These are phyloP conservation scores for Subacronicta megacephala DNA, from an alignment of 2,888 invertebrate species.

Conservation along the genomic window DNA sequence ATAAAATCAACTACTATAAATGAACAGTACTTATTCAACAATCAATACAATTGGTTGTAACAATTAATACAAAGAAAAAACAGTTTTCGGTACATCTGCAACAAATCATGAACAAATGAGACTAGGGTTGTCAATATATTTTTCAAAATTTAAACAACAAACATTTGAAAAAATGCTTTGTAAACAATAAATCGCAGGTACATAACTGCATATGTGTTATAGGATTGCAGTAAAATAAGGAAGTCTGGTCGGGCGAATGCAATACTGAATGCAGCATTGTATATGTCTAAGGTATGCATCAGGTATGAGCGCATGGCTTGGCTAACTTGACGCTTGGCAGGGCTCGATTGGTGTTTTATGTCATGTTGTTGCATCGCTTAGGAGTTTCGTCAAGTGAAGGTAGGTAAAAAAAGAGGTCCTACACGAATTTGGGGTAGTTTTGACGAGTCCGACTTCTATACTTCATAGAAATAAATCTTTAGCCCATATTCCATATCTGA, in stretches of 20 bases:
- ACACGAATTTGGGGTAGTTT: background rate
- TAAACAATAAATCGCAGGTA: slow-evolving; percentile 31
- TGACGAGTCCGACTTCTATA: background rate
- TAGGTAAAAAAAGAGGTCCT: background rate
- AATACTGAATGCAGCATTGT: slow-evolving; percentile 91
- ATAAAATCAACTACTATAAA: too few species aligned
- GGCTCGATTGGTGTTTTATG: slow-evolving; percentile 40
- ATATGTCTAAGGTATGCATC: slow-evolving; percentile 91
- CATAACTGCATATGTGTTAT: slow-evolving; percentile 73
- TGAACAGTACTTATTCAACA: too few species aligned
- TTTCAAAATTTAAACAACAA: background rate
- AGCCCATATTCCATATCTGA: background rate
- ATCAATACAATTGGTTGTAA: too few species aligned
- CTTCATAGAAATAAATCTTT: background rate
- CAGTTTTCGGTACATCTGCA: background rate
- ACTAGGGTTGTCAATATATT: slow-evolving; percentile 6
- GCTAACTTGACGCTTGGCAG: slow-evolving; percentile 58
- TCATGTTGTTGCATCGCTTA: slow-evolving; percentile 30
- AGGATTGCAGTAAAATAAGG: slow-evolving; percentile 91
- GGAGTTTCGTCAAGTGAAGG: background rate
- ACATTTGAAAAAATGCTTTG: background rate
- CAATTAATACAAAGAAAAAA: too few species aligned
- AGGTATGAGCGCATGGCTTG: slow-evolving; percentile 59
- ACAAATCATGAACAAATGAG: background rate
- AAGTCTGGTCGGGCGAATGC: slow-evolving; percentile 90